phyloP scores from a whole-genome alignment of 2,797 vertebrate species.

The Anguilla marmorata region DNA sequence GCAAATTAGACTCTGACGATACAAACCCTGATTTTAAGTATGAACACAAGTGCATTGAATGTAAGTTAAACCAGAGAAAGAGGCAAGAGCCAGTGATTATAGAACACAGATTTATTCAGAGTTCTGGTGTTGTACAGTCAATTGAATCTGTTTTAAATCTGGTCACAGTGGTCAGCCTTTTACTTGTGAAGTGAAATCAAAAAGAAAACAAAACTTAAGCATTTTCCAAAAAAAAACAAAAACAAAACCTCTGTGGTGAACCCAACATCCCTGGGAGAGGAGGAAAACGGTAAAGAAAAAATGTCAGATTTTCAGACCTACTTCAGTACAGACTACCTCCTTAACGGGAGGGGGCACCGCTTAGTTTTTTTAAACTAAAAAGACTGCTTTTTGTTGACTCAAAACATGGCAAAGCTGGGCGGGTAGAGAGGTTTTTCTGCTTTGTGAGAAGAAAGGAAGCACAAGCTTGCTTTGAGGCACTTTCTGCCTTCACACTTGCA shows the following conservation, averaged over 20 bases:
- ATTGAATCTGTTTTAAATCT: constrained; percentile 54
- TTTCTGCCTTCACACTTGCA: background rate
- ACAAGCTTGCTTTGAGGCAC: background rate
- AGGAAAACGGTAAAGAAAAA: constrained; percentile 42
- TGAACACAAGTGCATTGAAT: constrained; percentile 4
- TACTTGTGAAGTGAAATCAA: constrained; percentile 40
- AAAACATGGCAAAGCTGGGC: background rate
- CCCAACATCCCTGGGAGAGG: constrained; percentile 43
- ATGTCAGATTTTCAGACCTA: constrained; percentile 13
- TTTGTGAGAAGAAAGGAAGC: background rate
- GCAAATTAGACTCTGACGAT: background rate
- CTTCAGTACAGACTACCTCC: constrained; percentile 24
- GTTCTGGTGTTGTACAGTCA: constrained; percentile 56
- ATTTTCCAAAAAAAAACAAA: constrained; percentile 24
- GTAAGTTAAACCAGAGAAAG: constrained; percentile 16
- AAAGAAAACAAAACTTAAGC: constrained; percentile 47
- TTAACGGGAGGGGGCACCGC: background rate
- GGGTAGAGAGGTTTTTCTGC: background rate
- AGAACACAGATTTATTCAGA: constrained; percentile 70
- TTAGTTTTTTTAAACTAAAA: background rate
- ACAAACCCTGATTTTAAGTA: constrained; percentile 24
- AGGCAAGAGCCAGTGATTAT: background rate
- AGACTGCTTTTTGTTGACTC: background rate
- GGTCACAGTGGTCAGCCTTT: constrained; percentile 57
- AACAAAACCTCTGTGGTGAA: constrained; percentile 43